Percentiles rank a stretch among this genome's conserved stretches.
Conservation (phyloP, 2,113 vertebrate species). For the Seriola quinqueradiata region DNA sequence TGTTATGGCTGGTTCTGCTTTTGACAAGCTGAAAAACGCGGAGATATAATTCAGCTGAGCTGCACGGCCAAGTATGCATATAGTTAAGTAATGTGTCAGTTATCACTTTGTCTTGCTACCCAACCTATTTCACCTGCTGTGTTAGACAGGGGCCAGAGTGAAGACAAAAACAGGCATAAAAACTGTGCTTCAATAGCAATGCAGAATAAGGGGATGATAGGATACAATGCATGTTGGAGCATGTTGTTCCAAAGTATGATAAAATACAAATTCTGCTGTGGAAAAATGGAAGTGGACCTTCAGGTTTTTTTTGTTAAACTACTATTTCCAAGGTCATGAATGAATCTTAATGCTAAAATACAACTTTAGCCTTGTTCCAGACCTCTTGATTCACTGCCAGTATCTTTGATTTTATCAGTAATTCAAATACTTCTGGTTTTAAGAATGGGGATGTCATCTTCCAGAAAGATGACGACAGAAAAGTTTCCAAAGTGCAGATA, state of each 20-base stretch:
- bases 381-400: neutral
- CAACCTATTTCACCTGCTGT: constrained; percentile 63
- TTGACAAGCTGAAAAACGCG: constrained; percentile 91
- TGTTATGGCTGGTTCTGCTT: constrained; percentile 90
- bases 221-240: neutral
- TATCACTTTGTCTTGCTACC: constrained; percentile 58
- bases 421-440: neutral
- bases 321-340: neutral
- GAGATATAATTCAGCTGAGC: constrained; percentile 92
- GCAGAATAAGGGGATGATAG: neutral
- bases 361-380: neutral
- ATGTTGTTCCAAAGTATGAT: constrained; percentile 13
- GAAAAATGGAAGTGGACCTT: neutral
- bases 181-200: constrained; percentile 3
- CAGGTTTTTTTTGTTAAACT: neutral
- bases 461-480: neutral
- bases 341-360: neutral
- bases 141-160: constrained; percentile 4
- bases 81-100: constrained; percentile 58
- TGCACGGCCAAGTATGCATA: constrained; percentile 54
- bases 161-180: constrained; percentile 47
- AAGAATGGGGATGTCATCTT: neutral
- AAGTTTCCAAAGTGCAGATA: neutral
- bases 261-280: neutral
- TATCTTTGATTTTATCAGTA: constrained; percentile 2